phyloP scores from a whole-genome alignment of 2,888 invertebrate genomes.

The Neoaliturus tenellus region DNA sequence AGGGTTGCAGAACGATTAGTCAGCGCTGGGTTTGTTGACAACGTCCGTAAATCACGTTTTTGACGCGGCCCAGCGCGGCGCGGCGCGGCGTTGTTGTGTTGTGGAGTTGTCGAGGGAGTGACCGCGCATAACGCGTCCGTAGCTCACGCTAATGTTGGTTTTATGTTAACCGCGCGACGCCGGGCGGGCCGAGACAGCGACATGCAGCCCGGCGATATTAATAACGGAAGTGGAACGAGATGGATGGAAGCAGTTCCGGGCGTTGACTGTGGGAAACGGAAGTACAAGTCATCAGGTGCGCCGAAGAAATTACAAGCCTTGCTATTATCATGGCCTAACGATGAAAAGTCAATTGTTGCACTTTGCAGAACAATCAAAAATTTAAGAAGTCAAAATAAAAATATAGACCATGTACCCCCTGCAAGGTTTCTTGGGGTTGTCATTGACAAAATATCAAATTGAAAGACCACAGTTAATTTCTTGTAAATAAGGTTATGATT shows the following conservation, averaged over 20 bases:
- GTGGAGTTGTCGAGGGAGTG: background rate
- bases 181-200: background rate
- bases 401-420: too few species aligned
- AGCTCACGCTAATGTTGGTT: constrained; percentile 35
- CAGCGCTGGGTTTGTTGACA: background rate
- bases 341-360: background rate
- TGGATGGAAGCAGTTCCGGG: constrained; percentile 20
- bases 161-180: constrained; percentile 31
- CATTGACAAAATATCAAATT: too few species aligned
- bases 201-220: background rate
- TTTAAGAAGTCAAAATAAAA: too few species aligned
- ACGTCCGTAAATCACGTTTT: constrained; percentile 14
- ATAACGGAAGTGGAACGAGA: constrained; percentile 1
- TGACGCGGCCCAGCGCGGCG: too few species aligned
- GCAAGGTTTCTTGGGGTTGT: too few species aligned
- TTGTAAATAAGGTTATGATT: too few species aligned
- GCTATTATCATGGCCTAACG: too few species aligned
- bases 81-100: too few species aligned
- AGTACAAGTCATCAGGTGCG: background rate
- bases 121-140: constrained; percentile 12
- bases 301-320: too few species aligned
- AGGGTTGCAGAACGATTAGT: constrained; percentile 18
- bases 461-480: too few species aligned
- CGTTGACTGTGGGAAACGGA: background rate
- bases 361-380: too few species aligned